Conservation (phyloP, 2,113 vertebrate species). For the Sterrhoptilus dennistouni region DNA sequence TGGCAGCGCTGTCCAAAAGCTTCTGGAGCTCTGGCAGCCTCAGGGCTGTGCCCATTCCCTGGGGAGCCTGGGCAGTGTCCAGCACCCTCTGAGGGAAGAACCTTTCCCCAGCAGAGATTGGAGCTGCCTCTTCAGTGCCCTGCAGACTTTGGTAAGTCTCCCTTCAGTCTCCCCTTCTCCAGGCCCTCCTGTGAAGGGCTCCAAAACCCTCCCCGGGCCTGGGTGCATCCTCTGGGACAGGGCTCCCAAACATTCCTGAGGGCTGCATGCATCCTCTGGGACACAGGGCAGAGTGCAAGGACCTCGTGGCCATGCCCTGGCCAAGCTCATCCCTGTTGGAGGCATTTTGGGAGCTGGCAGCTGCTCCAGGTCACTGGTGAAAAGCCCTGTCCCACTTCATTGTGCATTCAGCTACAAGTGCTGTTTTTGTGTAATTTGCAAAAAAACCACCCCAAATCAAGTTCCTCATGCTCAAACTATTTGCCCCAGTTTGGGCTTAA, state of each 20-base stretch:
- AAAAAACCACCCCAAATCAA: neutral
- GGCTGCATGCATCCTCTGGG: neutral
- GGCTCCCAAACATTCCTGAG: neutral
- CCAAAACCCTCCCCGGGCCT: neutral
- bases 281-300: neutral
- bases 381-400: neutral
- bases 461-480: neutral
- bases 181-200: too few species aligned
- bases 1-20: accelerated
- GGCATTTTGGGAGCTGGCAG: neutral
- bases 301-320: accelerated
- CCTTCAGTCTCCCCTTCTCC: neutral
- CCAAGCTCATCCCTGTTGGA: neutral
- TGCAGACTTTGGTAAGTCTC: neutral
- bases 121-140: neutral
- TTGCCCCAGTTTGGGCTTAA: neutral
- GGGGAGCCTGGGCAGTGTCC: neutral
- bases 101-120: neutral
- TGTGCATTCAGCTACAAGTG: neutral
- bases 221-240: neutral
- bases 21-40: neutral
- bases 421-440: neutral
- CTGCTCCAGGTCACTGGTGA: neutral
- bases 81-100: neutral
- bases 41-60: neutral